Conservation (phyloP, 2,888 invertebrate genomes). For the Macaria notata region DNA sequence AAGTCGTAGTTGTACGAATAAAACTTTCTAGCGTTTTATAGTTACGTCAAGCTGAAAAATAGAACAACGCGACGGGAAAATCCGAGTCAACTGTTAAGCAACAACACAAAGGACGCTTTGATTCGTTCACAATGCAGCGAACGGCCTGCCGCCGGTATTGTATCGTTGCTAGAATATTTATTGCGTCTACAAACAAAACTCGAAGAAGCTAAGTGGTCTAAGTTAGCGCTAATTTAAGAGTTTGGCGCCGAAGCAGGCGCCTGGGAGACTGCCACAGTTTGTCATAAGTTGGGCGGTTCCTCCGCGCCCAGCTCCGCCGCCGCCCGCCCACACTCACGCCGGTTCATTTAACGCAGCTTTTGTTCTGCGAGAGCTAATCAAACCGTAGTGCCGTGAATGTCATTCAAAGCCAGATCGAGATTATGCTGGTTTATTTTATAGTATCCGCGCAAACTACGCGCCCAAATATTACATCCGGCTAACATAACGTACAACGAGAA, state of each 20-base stretch:
- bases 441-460: neutral
- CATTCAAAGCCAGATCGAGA: neutral
- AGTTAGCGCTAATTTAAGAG: conserved; percentile 80
- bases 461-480: too few relatives aligned
- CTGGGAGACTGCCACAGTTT: conserved; percentile 61
- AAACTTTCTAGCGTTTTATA: conserved; percentile 2
- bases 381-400: conserved; percentile 38
- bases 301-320: conserved; percentile 14
- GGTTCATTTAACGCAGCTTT: conserved; percentile 62
- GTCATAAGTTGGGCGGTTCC: conserved; percentile 70
- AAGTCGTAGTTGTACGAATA: conserved; percentile 3
- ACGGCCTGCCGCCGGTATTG: conserved; percentile 57
- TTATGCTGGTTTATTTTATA: neutral
- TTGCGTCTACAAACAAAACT: conserved; percentile 77
- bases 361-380: conserved; percentile 59
- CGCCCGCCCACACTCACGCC: conserved; percentile 44
- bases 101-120: conserved; percentile 54
- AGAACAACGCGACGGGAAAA: conserved; percentile 43
- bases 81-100: conserved; percentile 49
- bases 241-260: conserved; percentile 58
- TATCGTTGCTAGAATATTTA: conserved; percentile 72
- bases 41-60: conserved; percentile 27
- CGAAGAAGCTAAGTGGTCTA: conserved; percentile 77
- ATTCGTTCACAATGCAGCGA: conserved; percentile 57
- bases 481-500: too few relatives aligned